These are phyloP conservation scores for Dione vanillae DNA, from an alignment of 2,888 invertebrate species.

Conservation along the genomic window DNA sequence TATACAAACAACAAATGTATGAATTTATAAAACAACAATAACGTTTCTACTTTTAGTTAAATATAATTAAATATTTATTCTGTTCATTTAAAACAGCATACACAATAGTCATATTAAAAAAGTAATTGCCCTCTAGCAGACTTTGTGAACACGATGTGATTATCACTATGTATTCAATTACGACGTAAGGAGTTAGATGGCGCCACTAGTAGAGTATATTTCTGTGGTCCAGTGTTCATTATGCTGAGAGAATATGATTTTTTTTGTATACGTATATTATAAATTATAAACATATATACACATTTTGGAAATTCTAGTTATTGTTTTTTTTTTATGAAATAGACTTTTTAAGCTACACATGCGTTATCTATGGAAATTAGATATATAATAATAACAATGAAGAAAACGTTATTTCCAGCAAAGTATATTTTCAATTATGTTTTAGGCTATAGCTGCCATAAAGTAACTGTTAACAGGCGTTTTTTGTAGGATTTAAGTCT, in stretches of 20 bases:
- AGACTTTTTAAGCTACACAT: background rate
- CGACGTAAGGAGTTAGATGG: constrained; percentile 55
- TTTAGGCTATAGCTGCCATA: constrained; percentile 11
- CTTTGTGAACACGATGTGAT: constrained; percentile 39
- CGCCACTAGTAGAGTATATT: constrained; percentile 48
- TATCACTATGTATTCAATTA: constrained; percentile 46
- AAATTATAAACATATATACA: no score
- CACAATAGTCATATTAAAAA: background rate
- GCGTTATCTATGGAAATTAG: background rate
- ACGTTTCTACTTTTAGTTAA: background rate
- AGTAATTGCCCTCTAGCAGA: constrained; percentile 57
- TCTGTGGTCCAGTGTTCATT: background rate
- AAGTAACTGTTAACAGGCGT: constrained; percentile 23
- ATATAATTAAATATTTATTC: background rate
- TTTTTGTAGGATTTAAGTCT: constrained; percentile 40
- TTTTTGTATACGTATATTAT: no score
- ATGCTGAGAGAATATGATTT: background rate
- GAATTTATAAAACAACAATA: background rate
- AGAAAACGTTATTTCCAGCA: background rate
- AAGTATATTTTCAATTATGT: background rate
- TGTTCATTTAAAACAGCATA: background rate
- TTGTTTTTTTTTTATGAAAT: background rate
- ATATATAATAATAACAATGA: background rate
- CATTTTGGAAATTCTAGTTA: background rate
- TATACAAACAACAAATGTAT: background rate